Evolutionary conservation across 2,888 invertebrate species (phyloP).

Genomic region (Amphimallon solstitiale): DNA sequence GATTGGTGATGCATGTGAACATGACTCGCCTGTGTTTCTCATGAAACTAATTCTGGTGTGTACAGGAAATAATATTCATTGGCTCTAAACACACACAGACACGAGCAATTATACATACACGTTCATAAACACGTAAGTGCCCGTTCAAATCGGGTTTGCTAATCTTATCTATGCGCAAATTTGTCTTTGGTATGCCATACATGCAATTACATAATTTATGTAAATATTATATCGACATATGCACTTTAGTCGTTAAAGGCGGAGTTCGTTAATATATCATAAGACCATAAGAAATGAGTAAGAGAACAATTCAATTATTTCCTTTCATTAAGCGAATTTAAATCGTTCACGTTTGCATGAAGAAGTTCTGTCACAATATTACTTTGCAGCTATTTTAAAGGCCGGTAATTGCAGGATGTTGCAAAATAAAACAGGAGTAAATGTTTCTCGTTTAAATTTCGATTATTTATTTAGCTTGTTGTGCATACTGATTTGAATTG

Average conservation of each 20-base stretch:
- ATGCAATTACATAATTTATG: constrained; percentile 23
- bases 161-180: constrained; percentile 7
- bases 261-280: too few species aligned
- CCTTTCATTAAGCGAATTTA: too few species aligned
- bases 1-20: constrained; percentile 33
- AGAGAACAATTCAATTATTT: too few species aligned
- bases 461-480: too few species aligned
- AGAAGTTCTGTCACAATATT: background rate
- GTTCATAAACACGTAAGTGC: too few species aligned
- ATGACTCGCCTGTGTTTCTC: constrained; percentile 30
- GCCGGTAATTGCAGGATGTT: background rate
- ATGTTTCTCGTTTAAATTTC: too few species aligned
- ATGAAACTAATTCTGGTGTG: constrained; percentile 20
- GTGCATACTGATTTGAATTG: too few species aligned
- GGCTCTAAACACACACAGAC: background rate
- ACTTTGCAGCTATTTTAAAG: background rate
- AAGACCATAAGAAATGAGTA: too few species aligned
- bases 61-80: constrained; percentile 33
- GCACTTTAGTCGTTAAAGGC: background rate
- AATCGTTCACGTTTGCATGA: background rate
- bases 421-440: too few species aligned
- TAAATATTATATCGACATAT: constrained; percentile 11
- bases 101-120: too few species aligned
- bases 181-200: background rate
- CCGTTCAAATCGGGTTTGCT: constrained; percentile 2